Evolutionary conservation across 2,797 vertebrate genomes (phyloP), one percentile per base, ranked within the genome.

Genomic region (Danio jaintianensis): DNA sequence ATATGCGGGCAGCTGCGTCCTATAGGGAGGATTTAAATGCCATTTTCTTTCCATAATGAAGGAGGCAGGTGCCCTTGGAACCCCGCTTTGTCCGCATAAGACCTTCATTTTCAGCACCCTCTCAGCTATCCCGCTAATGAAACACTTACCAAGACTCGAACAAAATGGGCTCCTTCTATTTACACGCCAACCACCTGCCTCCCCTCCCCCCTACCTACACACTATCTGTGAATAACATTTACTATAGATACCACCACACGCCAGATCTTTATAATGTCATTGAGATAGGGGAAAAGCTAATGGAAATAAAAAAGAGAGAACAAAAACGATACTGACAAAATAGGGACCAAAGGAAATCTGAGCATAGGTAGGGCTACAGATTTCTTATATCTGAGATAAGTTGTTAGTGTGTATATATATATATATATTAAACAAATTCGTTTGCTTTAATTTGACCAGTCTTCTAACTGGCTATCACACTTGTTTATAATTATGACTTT

Each of bases 21-120:
- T 84, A 83, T 83, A 83, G 79, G 83, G 82, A 82, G 84, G 84
- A 83, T 87, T 87, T 85, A 87, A 87, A 87, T 82, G 80, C 88
- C 90, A 90, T 91, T 92, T 92, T 86, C 85, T 93, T 89, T 90
- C 88, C 82, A 90, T 58, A 92, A 92, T 93, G 91, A 93, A 90
- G 90, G 89, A 91, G 92, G 93, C 93, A 93, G 93, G 93, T 93
- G 93, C 91, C 91, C 92, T 91, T 88, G 89, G 93, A 90, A 83
- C 87, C 90, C 88, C 86, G 89, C 87, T 93, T 93, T 93, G 92
- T 93, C 89, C 83, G 68, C 88, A 87, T 88, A 88, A 86, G 83
- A 82, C 90, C 89, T 87, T 91, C 89, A 92, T 92, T 91, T 89
- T 85, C 86, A 85, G 82, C 84, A 78, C 83, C 83, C 84, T 85